Conservation (phyloP, 2,113 vertebrate species). For the Colius striatus region DNA sequence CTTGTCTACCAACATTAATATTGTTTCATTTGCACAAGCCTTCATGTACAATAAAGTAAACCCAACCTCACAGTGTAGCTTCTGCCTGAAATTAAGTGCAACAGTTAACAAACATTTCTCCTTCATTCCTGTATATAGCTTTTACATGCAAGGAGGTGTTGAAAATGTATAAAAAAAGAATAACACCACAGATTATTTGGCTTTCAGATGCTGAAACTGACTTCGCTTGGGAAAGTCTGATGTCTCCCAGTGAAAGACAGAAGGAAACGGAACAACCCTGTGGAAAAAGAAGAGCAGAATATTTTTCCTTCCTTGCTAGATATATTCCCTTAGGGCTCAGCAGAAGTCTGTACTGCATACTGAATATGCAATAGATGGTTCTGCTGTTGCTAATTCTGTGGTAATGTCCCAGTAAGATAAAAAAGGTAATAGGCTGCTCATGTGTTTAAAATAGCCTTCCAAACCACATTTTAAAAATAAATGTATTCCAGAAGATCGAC, state of each 20-base stretch:
- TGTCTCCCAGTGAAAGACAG: slow-evolving; percentile 42
- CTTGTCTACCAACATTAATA: slow-evolving; percentile 60
- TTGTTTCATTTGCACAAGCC: slow-evolving; percentile 21
- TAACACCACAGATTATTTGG: neutral
- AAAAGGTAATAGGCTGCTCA: neutral
- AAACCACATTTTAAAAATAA: slow-evolving; percentile 16
- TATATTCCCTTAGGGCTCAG: slow-evolving; percentile 27
- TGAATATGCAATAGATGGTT: neutral
- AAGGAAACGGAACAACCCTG: slow-evolving; percentile 44
- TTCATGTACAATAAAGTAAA: slow-evolving; percentile 14
- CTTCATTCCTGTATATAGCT: neutral
- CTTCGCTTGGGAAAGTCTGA: slow-evolving; percentile 33
- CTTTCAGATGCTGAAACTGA: slow-evolving; percentile 12
- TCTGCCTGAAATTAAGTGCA: neutral
- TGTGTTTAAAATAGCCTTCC: slow-evolving; percentile 25
- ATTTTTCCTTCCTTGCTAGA: slow-evolving; percentile 24
- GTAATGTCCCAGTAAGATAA: slow-evolving; percentile 39
- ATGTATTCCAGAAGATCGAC: slow-evolving; percentile 29
- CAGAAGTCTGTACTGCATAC: neutral
- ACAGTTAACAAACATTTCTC: slow-evolving; percentile 10
- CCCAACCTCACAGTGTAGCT: neutral
- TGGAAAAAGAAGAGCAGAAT: slow-evolving; percentile 59
- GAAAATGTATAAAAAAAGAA: neutral
- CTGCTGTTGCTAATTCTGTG: slow-evolving; percentile 51
- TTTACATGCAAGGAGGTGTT: neutral